Percentiles rank a stretch among this genome's conserved stretches.
Evolutionary conservation across 2,888 invertebrate species (phyloP).

Genomic region (Allophyes oxyacanthae): DNA sequence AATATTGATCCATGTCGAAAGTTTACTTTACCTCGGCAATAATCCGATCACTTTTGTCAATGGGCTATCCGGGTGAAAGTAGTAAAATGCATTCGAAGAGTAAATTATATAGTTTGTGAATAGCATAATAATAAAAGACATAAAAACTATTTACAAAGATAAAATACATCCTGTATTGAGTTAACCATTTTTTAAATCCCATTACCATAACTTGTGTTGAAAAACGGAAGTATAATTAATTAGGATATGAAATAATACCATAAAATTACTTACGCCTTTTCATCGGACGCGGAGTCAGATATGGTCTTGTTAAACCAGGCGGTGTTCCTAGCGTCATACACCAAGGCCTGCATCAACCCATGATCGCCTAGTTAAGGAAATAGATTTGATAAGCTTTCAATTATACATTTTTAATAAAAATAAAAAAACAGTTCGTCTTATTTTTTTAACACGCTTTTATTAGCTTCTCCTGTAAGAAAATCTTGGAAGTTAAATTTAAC

Average conservation of each 20-base stretch:
- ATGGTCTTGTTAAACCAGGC: conserved; percentile 95
- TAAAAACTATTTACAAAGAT: background rate
- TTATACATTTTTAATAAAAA: no score
- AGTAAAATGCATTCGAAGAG: conserved; percentile 74
- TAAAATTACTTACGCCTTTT: conserved; percentile 89
- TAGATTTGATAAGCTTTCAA: no score
- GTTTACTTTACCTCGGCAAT: conserved; percentile 96
- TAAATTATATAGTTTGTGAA: conserved; percentile 44
- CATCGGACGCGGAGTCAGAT: conserved; percentile 92
- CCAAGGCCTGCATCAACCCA: conserved; percentile 94
- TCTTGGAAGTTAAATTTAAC: no score
- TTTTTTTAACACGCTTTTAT: no score
- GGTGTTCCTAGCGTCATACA: conserved; percentile 96
- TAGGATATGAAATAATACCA: no score
- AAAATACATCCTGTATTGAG: background rate
- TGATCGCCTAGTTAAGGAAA: conserved; percentile 92
- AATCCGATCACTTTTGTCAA: conserved; percentile 98
- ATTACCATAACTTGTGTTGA: no score
- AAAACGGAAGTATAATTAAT: no score
- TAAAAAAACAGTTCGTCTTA: no score
- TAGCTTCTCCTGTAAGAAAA: no score
- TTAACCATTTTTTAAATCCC: no score
- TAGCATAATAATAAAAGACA: background rate
- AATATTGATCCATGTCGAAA: conserved; percentile 29
- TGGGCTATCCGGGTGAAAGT: conserved; percentile 91